A percentile compares a stretch with the other conserved stretches of the same genome.
Evolutionary conservation across 2,113 vertebrate genomes (phyloP).

Genomic region (Poecile atricapillus): DNA sequence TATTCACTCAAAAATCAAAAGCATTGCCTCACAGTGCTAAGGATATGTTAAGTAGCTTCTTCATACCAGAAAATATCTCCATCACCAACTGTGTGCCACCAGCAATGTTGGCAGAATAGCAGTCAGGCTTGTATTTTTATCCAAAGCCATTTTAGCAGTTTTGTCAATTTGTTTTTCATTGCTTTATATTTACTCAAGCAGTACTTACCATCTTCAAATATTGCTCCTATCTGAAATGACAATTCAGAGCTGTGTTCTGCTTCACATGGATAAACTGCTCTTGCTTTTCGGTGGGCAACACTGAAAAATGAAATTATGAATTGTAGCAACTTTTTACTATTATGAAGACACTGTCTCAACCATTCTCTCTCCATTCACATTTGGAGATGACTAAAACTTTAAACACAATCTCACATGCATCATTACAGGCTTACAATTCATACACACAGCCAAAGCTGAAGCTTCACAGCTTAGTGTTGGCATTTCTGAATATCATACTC

Average conservation of each 20-base stretch:
- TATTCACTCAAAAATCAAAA: not conserved
- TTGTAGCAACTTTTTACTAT: not conserved
- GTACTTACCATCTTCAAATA: conserved; percentile 96
- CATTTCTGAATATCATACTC: not conserved
- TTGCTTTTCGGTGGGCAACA: conserved; percentile 83
- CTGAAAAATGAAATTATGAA: conserved; percentile 73
- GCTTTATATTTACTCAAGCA: conserved; percentile 22
- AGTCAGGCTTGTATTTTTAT: conserved; percentile 3
- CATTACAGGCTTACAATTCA: not conserved
- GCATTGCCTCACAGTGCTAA: not conserved
- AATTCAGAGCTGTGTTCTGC: conserved; percentile 95
- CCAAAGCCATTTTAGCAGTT: conserved; percentile 5
- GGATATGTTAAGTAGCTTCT: not conserved
- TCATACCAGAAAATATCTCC: not conserved
- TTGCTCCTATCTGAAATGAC: conserved; percentile 93
- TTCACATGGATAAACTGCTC: conserved; percentile 92
- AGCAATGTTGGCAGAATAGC: not conserved
- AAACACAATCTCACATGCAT: not conserved
- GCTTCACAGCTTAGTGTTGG: conserved; percentile 4
- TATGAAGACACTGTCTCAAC: not conserved
- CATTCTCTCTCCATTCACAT: not conserved
- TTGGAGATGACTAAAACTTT: not conserved
- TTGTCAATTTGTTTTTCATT: conserved; percentile 23
- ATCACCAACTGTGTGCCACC: not conserved
- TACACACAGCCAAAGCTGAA: not conserved